Evolutionary conservation across 2,797 vertebrate genomes (phyloP).

Genomic region (Poeciliopsis presidionis): DNA sequence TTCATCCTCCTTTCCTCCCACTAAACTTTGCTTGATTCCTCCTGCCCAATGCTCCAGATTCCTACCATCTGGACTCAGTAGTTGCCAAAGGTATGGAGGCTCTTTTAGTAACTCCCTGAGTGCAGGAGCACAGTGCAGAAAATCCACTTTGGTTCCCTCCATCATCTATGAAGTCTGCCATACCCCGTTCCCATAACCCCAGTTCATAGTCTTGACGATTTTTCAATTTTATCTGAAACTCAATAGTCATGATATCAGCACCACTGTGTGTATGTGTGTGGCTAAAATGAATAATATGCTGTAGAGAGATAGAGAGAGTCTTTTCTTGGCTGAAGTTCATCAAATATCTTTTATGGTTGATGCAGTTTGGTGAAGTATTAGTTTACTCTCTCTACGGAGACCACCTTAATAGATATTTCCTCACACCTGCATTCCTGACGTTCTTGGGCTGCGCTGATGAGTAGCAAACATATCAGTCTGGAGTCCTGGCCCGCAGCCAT

Average conservation of each 20-base stretch:
- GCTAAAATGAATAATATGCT: slow-evolving; percentile 39
- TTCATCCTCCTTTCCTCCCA: slow-evolving; percentile 52
- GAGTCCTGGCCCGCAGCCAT: slow-evolving; percentile 33
- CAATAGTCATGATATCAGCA: slow-evolving; percentile 22
- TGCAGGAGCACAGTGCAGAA: slow-evolving; percentile 65
- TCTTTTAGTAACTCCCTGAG: slow-evolving; percentile 69
- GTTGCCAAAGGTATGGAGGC: slow-evolving; percentile 79
- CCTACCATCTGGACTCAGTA: slow-evolving; percentile 79
- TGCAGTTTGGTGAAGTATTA: slow-evolving; percentile 13
- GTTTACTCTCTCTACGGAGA: slow-evolving; percentile 25
- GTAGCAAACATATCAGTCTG: slow-evolving; percentile 33
- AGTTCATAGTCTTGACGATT: slow-evolving; percentile 35
- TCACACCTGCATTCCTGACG: neutral
- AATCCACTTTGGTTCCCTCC: slow-evolving; percentile 70
- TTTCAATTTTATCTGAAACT: slow-evolving; percentile 29
- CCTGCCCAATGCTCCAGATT: slow-evolving; percentile 74
- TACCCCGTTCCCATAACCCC: slow-evolving; percentile 37
- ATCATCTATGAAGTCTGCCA: slow-evolving; percentile 68
- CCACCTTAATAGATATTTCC: slow-evolving; percentile 13
- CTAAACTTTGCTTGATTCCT: slow-evolving; percentile 38
- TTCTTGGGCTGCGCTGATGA: slow-evolving; percentile 1
- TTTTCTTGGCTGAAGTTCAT: slow-evolving; percentile 32
- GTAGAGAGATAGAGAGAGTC: neutral
- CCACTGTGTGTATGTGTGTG: slow-evolving; percentile 9
- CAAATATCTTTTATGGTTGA: slow-evolving; percentile 42